These are phyloP conservation scores for Scleropages formosus DNA, from an alignment of 2,797 vertebrate species.

Conservation along the genomic window DNA sequence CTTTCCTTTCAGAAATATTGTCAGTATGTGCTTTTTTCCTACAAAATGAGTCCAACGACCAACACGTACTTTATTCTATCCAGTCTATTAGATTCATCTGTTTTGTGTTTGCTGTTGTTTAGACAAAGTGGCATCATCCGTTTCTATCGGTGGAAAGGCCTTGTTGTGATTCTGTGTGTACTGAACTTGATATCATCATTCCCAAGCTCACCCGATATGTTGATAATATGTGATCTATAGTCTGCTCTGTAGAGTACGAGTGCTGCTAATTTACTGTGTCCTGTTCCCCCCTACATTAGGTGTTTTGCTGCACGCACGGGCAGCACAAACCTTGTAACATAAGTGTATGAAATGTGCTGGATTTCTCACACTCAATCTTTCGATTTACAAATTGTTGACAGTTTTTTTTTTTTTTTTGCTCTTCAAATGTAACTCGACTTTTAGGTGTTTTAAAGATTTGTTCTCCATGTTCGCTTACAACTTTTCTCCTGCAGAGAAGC, in stretches of 20 bases:
- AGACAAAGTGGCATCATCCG: not conserved
- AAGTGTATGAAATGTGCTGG: not conserved
- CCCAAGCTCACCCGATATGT: not conserved
- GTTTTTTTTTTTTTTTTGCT: not conserved
- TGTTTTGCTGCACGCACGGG: too few species aligned
- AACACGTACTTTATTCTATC: too few species aligned
- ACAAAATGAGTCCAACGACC: too few species aligned
- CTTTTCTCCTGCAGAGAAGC: not conserved
- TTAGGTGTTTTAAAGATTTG: not conserved
- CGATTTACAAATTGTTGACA: constrained; percentile 6
- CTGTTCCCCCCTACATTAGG: too few species aligned
- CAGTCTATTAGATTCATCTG: not conserved
- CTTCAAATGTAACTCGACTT: constrained; percentile 7
- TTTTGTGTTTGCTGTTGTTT: not conserved
- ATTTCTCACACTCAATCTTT: not conserved
- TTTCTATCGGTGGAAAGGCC: not conserved
- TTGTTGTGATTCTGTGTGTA: not conserved
- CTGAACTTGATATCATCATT: not conserved
- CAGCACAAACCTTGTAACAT: not conserved
- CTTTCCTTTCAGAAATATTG: too few species aligned
- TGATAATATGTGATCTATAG: too few species aligned
- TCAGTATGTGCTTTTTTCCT: too few species aligned
- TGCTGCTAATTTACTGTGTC: too few species aligned
- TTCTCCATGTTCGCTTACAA: not conserved
- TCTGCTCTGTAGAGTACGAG: too few species aligned